phyloP scores from a whole-genome alignment of 64 coral and sea anemone species.

The Montipora foliosa region DNA sequence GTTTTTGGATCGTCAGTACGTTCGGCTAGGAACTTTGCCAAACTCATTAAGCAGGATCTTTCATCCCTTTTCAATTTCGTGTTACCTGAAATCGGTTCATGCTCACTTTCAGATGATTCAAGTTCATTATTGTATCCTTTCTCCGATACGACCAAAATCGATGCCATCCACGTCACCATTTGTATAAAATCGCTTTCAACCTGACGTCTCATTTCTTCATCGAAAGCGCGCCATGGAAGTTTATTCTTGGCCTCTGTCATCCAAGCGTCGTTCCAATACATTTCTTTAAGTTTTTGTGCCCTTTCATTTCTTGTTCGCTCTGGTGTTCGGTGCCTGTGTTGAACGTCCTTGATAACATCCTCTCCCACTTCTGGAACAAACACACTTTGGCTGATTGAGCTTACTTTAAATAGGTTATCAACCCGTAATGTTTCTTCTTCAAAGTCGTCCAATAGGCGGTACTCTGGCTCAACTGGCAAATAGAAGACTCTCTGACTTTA shows the following conservation, averaged over 20 bases:
- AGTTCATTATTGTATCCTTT: background rate
- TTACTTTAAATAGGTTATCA: slow-evolving; percentile 59
- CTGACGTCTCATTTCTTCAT: slow-evolving; percentile 7
- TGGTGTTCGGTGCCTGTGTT: background rate
- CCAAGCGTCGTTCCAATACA: slow-evolving; percentile 5
- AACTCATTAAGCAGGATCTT: background rate
- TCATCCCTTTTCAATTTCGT: background rate
- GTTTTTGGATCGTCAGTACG: slow-evolving; percentile 67
- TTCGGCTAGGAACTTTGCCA: slow-evolving; percentile 60
- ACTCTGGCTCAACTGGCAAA: slow-evolving; percentile 76
- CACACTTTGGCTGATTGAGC: slow-evolving; percentile 26
- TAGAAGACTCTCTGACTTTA: slow-evolving; percentile 67
- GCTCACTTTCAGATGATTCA: background rate
- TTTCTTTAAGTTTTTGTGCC: background rate
- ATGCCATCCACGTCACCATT: slow-evolving; percentile 23
- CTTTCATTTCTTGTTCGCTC: background rate
- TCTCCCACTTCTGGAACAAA: slow-evolving; percentile 47
- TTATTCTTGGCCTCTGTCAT: background rate
- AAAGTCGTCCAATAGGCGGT: background rate
- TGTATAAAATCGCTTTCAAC: background rate
- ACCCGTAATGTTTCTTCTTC: background rate
- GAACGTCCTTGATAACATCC: background rate
- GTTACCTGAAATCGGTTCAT: background rate
- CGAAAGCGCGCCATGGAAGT: slow-evolving; percentile 46
- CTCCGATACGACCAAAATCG: background rate